Percentiles rank a stretch among this genome's conserved stretches.
Evolutionary conservation across 2,888 invertebrate genomes (phyloP).

Genomic region (Hypercompe scribonia): DNA sequence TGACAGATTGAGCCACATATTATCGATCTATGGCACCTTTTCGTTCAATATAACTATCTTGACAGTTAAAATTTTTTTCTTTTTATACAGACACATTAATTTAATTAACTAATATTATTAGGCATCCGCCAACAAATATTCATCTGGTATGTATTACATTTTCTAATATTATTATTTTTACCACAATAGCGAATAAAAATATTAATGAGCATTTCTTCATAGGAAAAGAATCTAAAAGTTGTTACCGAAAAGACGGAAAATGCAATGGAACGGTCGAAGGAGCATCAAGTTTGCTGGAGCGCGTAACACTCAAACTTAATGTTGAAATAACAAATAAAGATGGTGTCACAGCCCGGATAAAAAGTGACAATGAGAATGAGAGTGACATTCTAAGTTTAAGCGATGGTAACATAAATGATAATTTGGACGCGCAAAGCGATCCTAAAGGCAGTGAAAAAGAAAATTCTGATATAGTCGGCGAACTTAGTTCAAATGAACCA

Average conservation of each 20-base stretch:
- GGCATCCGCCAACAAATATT: neutral
- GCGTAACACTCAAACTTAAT: neutral
- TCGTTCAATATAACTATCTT: neutral
- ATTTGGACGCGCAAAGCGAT: neutral
- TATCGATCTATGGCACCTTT: neutral
- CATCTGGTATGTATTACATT: neutral
- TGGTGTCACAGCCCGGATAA: neutral
- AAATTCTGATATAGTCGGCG: neutral
- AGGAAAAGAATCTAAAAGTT: neutral
- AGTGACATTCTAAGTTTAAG: neutral
- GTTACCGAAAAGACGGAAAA: neutral
- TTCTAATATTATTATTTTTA: neutral
- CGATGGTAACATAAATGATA: neutral
- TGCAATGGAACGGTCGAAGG: neutral
- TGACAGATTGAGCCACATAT: neutral
- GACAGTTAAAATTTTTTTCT: neutral
- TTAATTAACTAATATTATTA: neutral
- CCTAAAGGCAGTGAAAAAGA: neutral
- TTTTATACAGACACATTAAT: neutral
- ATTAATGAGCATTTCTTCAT: neutral
- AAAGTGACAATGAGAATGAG: neutral
- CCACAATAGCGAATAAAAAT: neutral
- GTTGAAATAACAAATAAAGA: neutral
- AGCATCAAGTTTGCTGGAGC: accelerated
- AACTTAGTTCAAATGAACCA: neutral